These are phyloP conservation scores for Philonicus albiceps DNA, from an alignment of 2,888 invertebrate species.

Conservation along the genomic window DNA sequence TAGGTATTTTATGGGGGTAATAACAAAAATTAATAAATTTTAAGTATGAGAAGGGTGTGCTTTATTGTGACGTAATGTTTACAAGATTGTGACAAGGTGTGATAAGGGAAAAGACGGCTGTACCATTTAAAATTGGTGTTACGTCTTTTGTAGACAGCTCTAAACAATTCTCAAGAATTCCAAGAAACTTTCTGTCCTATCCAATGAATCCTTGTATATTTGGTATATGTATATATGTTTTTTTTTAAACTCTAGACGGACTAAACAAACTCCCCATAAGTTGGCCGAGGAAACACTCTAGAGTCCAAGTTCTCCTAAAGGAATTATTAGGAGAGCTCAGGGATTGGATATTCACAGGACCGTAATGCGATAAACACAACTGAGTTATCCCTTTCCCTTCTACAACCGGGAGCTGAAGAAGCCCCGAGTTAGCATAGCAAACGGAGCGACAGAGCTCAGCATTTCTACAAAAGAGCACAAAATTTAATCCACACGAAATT, in stretches of 20 bases:
- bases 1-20: neutral
- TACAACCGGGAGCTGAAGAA: neutral
- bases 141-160: neutral
- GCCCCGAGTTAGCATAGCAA: neutral
- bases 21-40: neutral
- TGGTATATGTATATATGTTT: neutral
- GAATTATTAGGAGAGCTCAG: neutral
- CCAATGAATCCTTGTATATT: no score
- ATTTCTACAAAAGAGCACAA: neutral
- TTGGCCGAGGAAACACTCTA: neutral
- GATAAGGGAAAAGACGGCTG: neutral
- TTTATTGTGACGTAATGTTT: neutral
- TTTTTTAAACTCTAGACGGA: neutral
- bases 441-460: neutral
- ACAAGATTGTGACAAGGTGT: neutral
- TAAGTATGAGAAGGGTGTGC: neutral
- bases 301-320: neutral
- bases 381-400: neutral
- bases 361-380: neutral
- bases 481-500: neutral
- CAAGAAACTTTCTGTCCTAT: neutral
- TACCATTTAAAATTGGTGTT: neutral
- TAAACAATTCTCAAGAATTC: neutral
- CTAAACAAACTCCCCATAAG: neutral
- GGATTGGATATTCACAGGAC: neutral